phyloP scores from a whole-genome alignment of 2,113 vertebrate species.

The Neomonachus schauinslandi region DNA sequence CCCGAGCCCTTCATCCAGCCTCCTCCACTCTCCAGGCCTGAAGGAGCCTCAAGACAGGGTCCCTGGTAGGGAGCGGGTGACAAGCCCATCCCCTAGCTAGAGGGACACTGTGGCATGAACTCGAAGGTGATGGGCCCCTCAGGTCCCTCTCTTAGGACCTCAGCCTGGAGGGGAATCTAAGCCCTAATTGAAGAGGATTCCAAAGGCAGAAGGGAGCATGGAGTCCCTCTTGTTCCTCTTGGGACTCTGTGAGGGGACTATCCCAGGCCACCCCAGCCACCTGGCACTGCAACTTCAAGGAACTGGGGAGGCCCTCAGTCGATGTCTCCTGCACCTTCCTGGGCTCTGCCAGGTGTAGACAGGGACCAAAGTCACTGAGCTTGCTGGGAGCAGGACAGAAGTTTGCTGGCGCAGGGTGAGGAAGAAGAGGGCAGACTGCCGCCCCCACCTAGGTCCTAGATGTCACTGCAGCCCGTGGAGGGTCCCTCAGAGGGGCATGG shows the following conservation, averaged over 20 bases:
- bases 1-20: rapidly evolving
- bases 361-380: too few species aligned
- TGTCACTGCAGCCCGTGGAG: rapidly evolving
- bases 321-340: not conserved
- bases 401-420: rapidly evolving
- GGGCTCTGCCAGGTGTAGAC: rapidly evolving
- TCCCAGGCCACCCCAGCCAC: rapidly evolving
- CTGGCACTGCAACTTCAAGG: not conserved
- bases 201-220: not conserved
- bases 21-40: rapidly evolving
- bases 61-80: not conserved
- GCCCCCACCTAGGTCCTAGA: rapidly evolving
- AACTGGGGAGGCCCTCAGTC: too few species aligned
- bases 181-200: not conserved
- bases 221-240: rapidly evolving
- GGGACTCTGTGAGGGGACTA: not conserved
- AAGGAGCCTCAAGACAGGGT: rapidly evolving
- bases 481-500: too few species aligned
- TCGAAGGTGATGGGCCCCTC: rapidly evolving
- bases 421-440: not conserved
- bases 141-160: too few species aligned
- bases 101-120: rapidly evolving
- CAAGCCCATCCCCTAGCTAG: not conserved
- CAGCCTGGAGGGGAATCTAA: too few species aligned
- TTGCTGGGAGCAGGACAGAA: not conserved